These are phyloP conservation scores for Pachyuromys duprasi DNA, from an alignment of 2,797 vertebrate genomes.

Conservation along the genomic window DNA sequence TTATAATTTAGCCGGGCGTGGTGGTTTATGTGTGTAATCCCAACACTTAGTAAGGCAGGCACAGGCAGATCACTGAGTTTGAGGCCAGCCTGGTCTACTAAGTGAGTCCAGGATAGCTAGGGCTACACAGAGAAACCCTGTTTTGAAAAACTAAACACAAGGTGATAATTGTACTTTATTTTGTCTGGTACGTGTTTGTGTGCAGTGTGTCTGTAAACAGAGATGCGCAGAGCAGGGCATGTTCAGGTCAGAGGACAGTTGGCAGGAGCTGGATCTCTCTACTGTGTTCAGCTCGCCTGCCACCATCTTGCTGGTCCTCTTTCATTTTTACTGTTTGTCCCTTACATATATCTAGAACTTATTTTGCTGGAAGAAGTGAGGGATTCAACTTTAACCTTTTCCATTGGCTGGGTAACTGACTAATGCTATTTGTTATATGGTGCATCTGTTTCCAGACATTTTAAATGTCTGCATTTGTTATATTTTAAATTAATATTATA, in stretches of 20 bases:
- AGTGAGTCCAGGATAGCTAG: too few species aligned
- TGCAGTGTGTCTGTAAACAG: background rate
- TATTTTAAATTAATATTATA: background rate
- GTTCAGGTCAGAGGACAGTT: background rate
- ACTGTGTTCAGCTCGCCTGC: background rate
- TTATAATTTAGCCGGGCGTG: too few species aligned
- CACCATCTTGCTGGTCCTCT: background rate
- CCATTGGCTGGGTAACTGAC: background rate
- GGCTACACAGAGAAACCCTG: too few species aligned
- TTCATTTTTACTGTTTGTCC: background rate
- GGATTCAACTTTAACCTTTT: background rate
- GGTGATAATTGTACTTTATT: background rate
- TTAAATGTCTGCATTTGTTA: background rate
- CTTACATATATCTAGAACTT: background rate
- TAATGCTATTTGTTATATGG: background rate
- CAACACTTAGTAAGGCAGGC: too few species aligned
- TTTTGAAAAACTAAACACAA: too few species aligned
- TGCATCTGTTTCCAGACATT: background rate
- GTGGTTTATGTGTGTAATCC: too few species aligned
- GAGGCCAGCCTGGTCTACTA: too few species aligned
- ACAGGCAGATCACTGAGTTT: too few species aligned
- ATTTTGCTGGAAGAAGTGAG: background rate
- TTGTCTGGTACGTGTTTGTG: background rate
- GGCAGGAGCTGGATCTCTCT: background rate
- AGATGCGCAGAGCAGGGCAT: background rate